Percentiles rank a stretch among this genome's conserved stretches.
Conservation (phyloP, 2,113 vertebrate genomes). For the Chlorodrepanis virens region DNA sequence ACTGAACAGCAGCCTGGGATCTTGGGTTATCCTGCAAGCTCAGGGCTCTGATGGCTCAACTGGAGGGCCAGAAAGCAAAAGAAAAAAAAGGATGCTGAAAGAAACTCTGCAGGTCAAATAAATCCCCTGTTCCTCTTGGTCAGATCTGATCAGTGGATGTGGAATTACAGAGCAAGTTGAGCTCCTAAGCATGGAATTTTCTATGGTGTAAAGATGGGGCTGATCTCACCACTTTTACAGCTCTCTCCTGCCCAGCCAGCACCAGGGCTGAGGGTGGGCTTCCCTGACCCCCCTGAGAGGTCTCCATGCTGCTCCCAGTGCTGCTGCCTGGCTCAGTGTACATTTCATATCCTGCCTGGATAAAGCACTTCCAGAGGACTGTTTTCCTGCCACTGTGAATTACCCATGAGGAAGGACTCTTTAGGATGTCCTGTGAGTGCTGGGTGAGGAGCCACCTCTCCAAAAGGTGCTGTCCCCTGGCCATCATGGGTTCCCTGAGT, state of each 20-base stretch:
- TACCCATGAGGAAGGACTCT: not conserved
- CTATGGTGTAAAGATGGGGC: accelerated
- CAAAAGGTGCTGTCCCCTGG: not conserved
- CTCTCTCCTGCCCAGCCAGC: not conserved
- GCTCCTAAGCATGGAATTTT: not conserved
- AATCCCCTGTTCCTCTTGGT: not conserved
- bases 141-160: not conserved
- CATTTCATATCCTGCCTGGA: not conserved
- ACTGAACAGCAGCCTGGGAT: not conserved
- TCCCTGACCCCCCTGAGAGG: not conserved
- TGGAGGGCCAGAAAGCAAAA: not conserved
- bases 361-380: not conserved
- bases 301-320: not conserved
- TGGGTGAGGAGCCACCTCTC: not conserved
- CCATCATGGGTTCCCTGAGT: not conserved
- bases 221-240: not conserved
- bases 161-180: not conserved
- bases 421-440: not conserved
- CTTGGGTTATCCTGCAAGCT: not conserved
- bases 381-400: not conserved
- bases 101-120: not conserved
- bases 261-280: accelerated
- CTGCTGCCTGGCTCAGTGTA: not conserved
- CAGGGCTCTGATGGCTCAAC: not conserved
- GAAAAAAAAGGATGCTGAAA: not conserved